Evolutionary conservation across 2,888 invertebrate species (phyloP), one percentile per base, ranked within the genome.

Genomic region (Halictus ligatus): DNA sequence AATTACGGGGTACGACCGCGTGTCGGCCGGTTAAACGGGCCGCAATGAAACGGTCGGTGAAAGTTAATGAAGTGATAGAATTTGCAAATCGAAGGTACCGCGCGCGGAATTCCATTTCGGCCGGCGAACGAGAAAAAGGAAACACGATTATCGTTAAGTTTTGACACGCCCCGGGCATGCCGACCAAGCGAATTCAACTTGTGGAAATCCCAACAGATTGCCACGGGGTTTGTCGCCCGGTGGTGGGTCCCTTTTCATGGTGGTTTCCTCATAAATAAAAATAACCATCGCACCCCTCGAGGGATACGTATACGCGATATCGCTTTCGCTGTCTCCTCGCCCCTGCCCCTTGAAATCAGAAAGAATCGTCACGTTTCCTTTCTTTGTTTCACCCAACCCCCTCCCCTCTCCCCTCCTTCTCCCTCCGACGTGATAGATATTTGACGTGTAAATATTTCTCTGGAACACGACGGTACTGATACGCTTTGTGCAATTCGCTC

Each of bases 231-330:
- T 92, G 92, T 92, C 91, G 90, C 84, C 87, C 85, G 81, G 40
- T 58, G 84, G 50, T 84, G 92, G 91, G 87, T 94, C 93, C 93
- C 94, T 94, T 94, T 94, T 94, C 94, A 94, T 94, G 94, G 94
- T 94, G 94, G 94, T 94, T 94, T 94, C 93, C 94, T 95, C 95
- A 95, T 95, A 95, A 95, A 95, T 95, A 95, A 95, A 95, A 95
- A 95, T 95, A 95, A 95, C 94, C 94, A 94, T 93, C 91, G 92
- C 92, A 90, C 91, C 92, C 93, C 92, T 90, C 89, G 87, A 91
- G 93, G 92, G 93, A 92, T 92, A 93, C 93, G 91, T 91, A 88
- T 90, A 92, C 92, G 93, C 92, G 93, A 94, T 94, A 94, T 94
- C 93, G 92, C 91, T 89, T 93, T 92, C 89, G 89, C 15, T 89